Conservation (phyloP, 2,797 vertebrate species). For the Sebastes taczanowskii region DNA sequence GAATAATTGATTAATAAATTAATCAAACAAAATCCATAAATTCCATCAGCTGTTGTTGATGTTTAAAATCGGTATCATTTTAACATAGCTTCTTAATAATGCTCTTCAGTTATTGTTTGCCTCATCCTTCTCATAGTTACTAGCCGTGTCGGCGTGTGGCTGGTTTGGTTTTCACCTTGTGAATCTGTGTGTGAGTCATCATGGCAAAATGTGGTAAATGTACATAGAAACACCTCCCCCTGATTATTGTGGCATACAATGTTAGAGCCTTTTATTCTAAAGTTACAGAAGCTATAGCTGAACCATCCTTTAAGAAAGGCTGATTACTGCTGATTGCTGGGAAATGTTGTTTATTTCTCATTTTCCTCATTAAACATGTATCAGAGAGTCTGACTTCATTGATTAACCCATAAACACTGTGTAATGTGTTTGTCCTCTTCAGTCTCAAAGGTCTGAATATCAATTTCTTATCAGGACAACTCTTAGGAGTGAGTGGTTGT, state of each 20-base stretch:
- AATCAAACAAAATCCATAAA: neutral
- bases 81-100: neutral
- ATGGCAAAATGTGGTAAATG: neutral
- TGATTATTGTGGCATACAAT: neutral
- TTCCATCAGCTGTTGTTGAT: neutral
- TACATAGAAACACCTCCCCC: neutral
- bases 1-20: neutral
- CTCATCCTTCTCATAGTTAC: neutral
- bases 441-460: constrained; percentile 24
- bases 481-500: neutral
- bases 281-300: neutral
- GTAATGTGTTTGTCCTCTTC: constrained; percentile 33
- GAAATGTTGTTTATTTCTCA: neutral
- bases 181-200: neutral
- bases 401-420: constrained; percentile 30
- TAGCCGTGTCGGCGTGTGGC: neutral
- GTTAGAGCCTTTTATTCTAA: neutral
- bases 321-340: neutral
- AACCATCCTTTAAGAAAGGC: neutral
- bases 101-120: neutral
- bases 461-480: constrained; percentile 14
- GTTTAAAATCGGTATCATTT: neutral
- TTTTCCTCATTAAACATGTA: neutral
- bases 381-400: constrained; percentile 12
- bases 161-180: neutral